phyloP scores from a whole-genome alignment of 1,140 invertebrate genomes.

The Idris sp. region DNA sequence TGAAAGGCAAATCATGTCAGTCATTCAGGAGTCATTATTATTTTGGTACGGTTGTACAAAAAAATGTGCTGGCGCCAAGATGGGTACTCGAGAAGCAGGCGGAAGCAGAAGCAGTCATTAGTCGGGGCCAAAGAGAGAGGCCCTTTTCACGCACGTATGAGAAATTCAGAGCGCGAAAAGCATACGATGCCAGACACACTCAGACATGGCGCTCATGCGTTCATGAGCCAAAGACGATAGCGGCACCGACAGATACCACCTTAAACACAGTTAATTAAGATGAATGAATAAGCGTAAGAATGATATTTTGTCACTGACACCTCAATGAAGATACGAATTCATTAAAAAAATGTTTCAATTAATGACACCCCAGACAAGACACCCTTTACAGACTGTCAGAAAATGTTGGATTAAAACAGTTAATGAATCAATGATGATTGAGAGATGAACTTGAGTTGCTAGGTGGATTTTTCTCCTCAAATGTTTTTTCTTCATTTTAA shows the following conservation, averaged over 20 bases:
- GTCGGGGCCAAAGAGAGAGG: constrained; percentile 50
- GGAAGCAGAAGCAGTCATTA: constrained; percentile 60
- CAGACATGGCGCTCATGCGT: constrained; percentile 57
- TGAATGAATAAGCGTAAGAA: constrained; percentile 42
- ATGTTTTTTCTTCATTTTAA: too few species aligned
- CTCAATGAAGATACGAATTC: constrained; percentile 41
- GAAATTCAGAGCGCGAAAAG: constrained; percentile 44
- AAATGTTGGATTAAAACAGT: constrained; percentile 23
- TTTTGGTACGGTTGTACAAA: constrained; percentile 38
- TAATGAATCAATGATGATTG: constrained; percentile 27
- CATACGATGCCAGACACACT: constrained; percentile 47
- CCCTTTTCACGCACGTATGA: constrained; percentile 54
- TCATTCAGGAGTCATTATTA: constrained; percentile 55
- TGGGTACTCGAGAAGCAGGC: constrained; percentile 49
- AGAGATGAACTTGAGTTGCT: constrained; percentile 20
- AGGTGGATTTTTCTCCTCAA: constrained; percentile 22
- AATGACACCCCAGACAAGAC: constrained; percentile 29
- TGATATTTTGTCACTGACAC: constrained; percentile 48
- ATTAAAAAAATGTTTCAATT: constrained; percentile 54
- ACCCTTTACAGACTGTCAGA: constrained; percentile 11
- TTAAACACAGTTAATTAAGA: constrained; percentile 57
- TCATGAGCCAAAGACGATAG: constrained; percentile 56
- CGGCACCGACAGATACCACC: constrained; percentile 42
- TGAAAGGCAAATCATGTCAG: constrained; percentile 20
- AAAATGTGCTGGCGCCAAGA: constrained; percentile 47